phyloP scores from a whole-genome alignment of 2,113 vertebrate genomes.

The Machaerirhynchus nigripectus region DNA sequence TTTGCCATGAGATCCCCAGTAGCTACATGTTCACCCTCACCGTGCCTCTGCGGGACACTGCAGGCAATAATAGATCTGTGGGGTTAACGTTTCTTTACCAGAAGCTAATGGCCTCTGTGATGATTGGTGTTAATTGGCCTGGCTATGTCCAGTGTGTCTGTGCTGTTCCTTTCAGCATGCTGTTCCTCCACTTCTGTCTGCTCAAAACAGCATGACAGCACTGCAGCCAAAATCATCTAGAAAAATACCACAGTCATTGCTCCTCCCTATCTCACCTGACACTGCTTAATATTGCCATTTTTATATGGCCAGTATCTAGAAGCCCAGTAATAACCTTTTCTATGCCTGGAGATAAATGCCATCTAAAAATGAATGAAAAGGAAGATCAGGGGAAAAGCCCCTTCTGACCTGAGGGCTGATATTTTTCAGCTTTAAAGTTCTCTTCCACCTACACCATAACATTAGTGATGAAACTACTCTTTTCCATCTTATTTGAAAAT shows the following conservation, averaged over 20 bases:
- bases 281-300: constrained; percentile 18
- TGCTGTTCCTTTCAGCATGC: background rate
- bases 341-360: constrained; percentile 39
- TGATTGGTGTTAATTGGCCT: constrained; percentile 15
- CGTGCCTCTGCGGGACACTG: background rate
- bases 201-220: background rate
- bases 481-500: constrained; percentile 55
- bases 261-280: constrained; percentile 17
- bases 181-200: background rate
- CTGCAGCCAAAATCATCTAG: background rate
- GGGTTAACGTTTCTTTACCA: background rate
- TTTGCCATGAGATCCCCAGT: constrained; percentile 30
- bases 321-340: constrained; percentile 36
- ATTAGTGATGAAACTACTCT: constrained; percentile 46
- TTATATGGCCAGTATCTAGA: constrained; percentile 2
- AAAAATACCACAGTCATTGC: constrained; percentile 11
- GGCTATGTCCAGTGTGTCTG: background rate
- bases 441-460: constrained; percentile 33
- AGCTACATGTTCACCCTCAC: background rate
- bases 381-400: constrained; percentile 49
- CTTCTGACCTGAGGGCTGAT: constrained; percentile 47
- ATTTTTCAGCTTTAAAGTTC: constrained; percentile 62
- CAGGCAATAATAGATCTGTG: background rate
- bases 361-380: constrained; percentile 59
- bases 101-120: background rate